A percentile compares a stretch with the other conserved stretches of the same genome.
Evolutionary conservation across 2,888 invertebrate genomes (phyloP).

Genomic region (Cephus rjabovi): DNA sequence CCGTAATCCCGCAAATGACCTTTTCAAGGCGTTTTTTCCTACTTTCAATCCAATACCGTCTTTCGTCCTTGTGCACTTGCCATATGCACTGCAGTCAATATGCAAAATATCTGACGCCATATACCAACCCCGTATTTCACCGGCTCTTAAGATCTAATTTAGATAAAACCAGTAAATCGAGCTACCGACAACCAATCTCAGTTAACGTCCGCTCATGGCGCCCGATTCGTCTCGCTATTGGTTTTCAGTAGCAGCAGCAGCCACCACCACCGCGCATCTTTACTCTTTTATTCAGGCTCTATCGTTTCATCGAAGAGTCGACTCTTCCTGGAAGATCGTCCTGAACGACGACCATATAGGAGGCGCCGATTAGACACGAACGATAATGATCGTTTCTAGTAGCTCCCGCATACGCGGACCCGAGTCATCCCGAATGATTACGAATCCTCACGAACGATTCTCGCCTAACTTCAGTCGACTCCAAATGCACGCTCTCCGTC

Average conservation of each 20-base stretch:
- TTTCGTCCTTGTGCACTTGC: not conserved
- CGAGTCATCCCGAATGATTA: not conserved
- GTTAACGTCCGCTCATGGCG: not conserved
- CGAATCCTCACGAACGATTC: not conserved
- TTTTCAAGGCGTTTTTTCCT: not conserved
- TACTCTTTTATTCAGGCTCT: not conserved
- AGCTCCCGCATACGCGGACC: not conserved
- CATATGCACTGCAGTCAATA: not conserved
- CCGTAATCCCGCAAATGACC: not conserved
- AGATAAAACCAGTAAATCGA: slow-evolving; percentile 51
- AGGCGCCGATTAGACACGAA: slow-evolving; percentile 17
- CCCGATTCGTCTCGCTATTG: not conserved
- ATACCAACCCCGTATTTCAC: slow-evolving; percentile 17
- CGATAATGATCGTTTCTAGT: not conserved
- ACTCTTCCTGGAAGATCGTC: not conserved
- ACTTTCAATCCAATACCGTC: not conserved
- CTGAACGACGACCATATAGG: slow-evolving; percentile 18
- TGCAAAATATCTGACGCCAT: not conserved
- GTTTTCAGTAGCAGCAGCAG: not conserved
- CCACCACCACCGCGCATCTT: not conserved
- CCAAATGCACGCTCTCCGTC: too few relatives aligned
- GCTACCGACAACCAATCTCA: slow-evolving; percentile 24
- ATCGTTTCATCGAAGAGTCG: not conserved
- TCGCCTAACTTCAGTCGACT: not conserved
- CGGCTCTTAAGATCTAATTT: slow-evolving; percentile 63